Evolutionary conservation across 2,888 invertebrate species (phyloP).

Genomic region (Eueremaeus valkanovi): DNA sequence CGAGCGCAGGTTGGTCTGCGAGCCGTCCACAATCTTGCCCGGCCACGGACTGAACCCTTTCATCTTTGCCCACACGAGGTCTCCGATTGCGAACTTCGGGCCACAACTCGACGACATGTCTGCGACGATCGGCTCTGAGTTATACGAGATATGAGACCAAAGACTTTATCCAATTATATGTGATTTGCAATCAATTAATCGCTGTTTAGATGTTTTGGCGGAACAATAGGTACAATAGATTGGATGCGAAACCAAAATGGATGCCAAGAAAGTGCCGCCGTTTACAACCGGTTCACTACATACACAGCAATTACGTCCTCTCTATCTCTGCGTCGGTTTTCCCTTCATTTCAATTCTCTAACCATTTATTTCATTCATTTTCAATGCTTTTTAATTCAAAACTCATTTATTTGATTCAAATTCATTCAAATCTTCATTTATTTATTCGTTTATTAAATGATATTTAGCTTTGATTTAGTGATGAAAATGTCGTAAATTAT

Average conservation of each 20-base stretch:
- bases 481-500: too few relatives aligned
- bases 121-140: background rate
- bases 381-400: too few relatives aligned
- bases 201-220: conserved; percentile 24
- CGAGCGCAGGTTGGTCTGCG: conserved; percentile 30
- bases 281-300: background rate
- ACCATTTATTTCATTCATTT: too few relatives aligned
- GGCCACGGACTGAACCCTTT: conserved; percentile 45
- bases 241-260: conserved; percentile 27
- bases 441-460: too few relatives aligned
- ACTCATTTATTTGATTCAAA: too few relatives aligned
- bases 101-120: conserved; percentile 14
- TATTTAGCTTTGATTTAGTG: too few relatives aligned
- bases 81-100: conserved; percentile 41
- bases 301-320: background rate
- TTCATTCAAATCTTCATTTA: too few relatives aligned
- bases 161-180: background rate
- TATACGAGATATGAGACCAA: too few relatives aligned
- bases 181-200: background rate
- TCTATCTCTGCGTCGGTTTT: background rate
- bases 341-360: background rate
- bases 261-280: conserved; percentile 26
- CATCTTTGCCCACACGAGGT: conserved; percentile 46
- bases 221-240: conserved; percentile 16
- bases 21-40: conserved; percentile 42